A percentile compares a stretch with the other conserved stretches of the same genome.
phyloP scores from a whole-genome alignment of 2,797 vertebrate species.

The Harpagifer antarcticus region DNA sequence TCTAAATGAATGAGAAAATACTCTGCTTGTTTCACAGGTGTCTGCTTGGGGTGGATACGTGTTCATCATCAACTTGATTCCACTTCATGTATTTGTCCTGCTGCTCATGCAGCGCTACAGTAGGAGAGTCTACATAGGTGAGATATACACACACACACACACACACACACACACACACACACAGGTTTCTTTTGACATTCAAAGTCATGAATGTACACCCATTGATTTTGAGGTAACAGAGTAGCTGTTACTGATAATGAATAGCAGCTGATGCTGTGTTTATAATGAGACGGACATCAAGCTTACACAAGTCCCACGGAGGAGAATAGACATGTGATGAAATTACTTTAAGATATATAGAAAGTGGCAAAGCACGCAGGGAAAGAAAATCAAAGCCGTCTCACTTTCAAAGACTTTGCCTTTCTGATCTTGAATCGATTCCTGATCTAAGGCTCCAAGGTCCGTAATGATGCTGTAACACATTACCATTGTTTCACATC shows the following conservation, averaged over 20 bases:
- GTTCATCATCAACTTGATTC: constrained; percentile 99
- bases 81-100: constrained; percentile 95
- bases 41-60: constrained; percentile 98
- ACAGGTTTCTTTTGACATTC: constrained; percentile 3
- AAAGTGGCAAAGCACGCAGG: constrained; percentile 17
- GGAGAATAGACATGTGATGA: constrained; percentile 10
- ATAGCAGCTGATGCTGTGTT: constrained; percentile 20
- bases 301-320: constrained; percentile 19
- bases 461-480: constrained; percentile 2
- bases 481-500: constrained; percentile 22
- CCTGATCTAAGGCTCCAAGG: constrained; percentile 21
- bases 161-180: not conserved
- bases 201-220: not conserved
- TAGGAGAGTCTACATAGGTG: constrained; percentile 95
- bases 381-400: constrained; percentile 43
- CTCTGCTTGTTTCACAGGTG: constrained; percentile 81
- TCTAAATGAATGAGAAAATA: constrained; percentile 7
- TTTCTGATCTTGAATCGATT: constrained; percentile 34
- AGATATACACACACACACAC: constrained; percentile 66
- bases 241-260: constrained; percentile 21
- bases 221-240: not conserved
- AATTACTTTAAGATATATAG: not conserved
- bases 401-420: constrained; percentile 47
- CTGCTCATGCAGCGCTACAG: constrained; percentile 97
- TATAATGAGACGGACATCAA: constrained; percentile 35